Evolutionary conservation across 2,888 invertebrate species (phyloP), one percentile per base, ranked within the genome.

Genomic region (Globia sparganii): DNA sequence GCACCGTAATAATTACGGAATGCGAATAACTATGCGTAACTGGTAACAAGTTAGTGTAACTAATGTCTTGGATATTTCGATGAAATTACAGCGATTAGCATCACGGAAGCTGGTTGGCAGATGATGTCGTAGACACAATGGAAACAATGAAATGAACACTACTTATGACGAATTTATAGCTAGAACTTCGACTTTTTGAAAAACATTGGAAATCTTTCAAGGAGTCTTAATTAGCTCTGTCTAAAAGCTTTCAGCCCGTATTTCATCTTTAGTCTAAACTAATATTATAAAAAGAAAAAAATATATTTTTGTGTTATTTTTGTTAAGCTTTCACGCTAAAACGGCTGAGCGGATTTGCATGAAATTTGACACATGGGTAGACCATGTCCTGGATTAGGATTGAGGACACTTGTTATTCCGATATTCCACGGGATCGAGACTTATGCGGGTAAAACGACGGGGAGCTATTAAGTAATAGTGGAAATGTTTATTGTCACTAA

Each of bases 51-150:
- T 75, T 73, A 80, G 75, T 86, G 75, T 87, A 70, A 74, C 64
- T 72, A 86, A 86, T 77, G 65, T 59, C 59, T 56, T 69, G 68
- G 66, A 76, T 58, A 77, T 80, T 72, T 72, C 77, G 71, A 78
- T 87, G 72, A 86, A 80, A 73, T 46, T 67, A 56, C 72, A 15
- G 53, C 49, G 59, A 84, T 88, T 86, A 76, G 49, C 13, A 56
- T 68, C 76, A 84, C 80, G 85, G 77, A 78, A 88, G 68, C 69
- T 58, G 64, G 21, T 21, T n/a, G 18, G 25, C 0, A 34, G 43
- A 77, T 68, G 72, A 73, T 64, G 68, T 58, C 68, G 77, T 53
- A 37, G n/a, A 37, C n/a, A 59, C n/a, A 58, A 43, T 11, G 53
- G 67, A 53, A 59, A 67, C 62, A 71, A 79, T 66, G 8, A 75